Evolutionary conservation across 2,888 invertebrate species (phyloP), one percentile per base, ranked within the genome.

Genomic region (Thereva nobilitata): DNA sequence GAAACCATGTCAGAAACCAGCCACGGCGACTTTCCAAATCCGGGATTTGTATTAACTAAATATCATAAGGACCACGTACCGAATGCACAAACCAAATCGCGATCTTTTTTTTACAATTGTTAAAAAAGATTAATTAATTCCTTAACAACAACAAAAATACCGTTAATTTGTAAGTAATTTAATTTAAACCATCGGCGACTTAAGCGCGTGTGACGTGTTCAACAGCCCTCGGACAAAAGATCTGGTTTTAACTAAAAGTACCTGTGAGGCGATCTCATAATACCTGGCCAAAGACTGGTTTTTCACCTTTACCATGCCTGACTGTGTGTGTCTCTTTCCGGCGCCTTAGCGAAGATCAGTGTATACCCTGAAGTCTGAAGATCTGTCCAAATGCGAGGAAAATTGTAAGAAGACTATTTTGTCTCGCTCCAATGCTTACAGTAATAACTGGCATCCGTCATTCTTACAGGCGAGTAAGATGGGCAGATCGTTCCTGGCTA

Each of bases 141-240:
- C 23, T 23, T 23, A 23, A 23, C 23, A 23, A 23, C 23, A 23
- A 23, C 23, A 50, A 41, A 61, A 6, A 41, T 50, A 40, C 61
- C 61, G 61, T 61, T 61, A 61, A 12, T 41, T 38, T 49, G 50
- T 61, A 34, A 23, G 35, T 9, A 7, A 34, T 50, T 4, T 7
- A 50, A 35, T 50, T 10, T 35, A 10, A 40, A 50, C 23, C 40
- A 23, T 23, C 49, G 49, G 34, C 41, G 45, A 41, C 35, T 9
- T 44, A 35, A 41, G 40, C 50, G 34, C 34, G 50, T 61, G 61
- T 50, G 61, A 50, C 61, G 50, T 50, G 61, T 37, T 61, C 35
- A 50, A 37, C 61, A 49, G 49, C 23, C 12, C 50, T 61, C 61
- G 61, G 50, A 61, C 61, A 61, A 61, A 50, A 61, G 61, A 61